Percentiles rank a stretch among this genome's conserved stretches.
Conservation (phyloP, 2,888 invertebrate genomes). For the Xestia c-nigrum region DNA sequence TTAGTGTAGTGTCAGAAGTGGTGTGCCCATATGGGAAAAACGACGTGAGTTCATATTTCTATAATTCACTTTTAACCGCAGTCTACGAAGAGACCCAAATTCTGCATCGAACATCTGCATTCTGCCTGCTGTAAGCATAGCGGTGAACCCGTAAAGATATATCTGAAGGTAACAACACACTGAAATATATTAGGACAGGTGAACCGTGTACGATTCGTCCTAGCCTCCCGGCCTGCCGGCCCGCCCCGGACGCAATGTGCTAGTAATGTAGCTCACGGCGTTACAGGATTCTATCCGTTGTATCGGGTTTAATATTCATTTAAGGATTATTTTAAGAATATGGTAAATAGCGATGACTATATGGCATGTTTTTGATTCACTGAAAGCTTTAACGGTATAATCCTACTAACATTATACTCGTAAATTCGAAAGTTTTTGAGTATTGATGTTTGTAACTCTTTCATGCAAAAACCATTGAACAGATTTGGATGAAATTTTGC, state of each 20-base stretch:
- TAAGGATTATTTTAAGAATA: conserved; percentile 3
- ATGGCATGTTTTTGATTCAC: background rate
- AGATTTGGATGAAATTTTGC: too few relatives aligned
- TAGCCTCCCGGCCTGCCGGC: conserved; percentile 41
- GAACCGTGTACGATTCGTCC: conserved; percentile 50
- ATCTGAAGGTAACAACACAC: conserved; percentile 41
- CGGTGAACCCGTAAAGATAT: conserved; percentile 38
- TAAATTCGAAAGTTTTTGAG: too few relatives aligned
- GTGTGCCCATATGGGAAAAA: too few relatives aligned
- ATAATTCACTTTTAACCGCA: too few relatives aligned
- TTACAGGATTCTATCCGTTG: conserved; percentile 35
- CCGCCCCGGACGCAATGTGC: conserved; percentile 54
- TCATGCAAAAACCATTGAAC: too few relatives aligned
- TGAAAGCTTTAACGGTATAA: too few relatives aligned
- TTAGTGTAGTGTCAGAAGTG: too few relatives aligned
- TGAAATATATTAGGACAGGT: conserved; percentile 56
- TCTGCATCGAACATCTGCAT: conserved; percentile 31
- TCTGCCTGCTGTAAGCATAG: conserved; percentile 8
- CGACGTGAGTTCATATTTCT: background rate
- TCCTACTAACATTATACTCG: too few relatives aligned
- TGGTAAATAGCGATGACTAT: background rate
- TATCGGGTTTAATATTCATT: conserved; percentile 14
- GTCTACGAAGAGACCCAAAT: background rate
- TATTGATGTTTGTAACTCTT: too few relatives aligned
- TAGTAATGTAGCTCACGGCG: conserved; percentile 42